These are phyloP conservation scores for Tenthredo livida DNA, from an alignment of 2,888 invertebrate genomes.

Conservation along the genomic window DNA sequence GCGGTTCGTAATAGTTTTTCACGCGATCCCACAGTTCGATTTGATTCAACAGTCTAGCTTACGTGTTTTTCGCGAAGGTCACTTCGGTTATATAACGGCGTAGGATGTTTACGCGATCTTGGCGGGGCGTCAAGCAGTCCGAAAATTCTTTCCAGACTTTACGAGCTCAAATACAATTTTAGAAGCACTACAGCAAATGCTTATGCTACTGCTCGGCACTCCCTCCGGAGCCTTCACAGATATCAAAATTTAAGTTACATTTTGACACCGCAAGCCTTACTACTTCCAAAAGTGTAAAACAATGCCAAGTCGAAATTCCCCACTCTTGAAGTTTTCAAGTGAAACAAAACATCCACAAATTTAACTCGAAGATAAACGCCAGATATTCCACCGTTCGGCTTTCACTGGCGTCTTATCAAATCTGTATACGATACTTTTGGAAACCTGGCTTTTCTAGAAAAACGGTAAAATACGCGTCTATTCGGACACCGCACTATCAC, in stretches of 20 bases:
- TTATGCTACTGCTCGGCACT: background rate
- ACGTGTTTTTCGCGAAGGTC: conserved; percentile 8
- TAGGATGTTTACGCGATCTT: conserved; percentile 42
- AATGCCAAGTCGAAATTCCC: background rate
- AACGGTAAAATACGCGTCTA: background rate
- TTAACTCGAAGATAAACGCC: background rate
- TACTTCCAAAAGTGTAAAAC: background rate
- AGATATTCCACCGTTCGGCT: background rate
- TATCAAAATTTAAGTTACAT: conserved; percentile 13
- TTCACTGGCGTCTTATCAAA: background rate
- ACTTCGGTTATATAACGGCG: conserved; percentile 25
- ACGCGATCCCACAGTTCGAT: background rate
- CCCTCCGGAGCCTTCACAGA: background rate
- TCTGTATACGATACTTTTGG: background rate
- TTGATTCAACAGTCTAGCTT: background rate
- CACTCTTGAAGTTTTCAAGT: background rate
- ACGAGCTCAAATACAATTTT: conserved; percentile 34
- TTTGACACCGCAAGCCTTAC: conserved; percentile 12
- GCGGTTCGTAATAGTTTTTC: background rate
- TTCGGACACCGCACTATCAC: conserved; percentile 14
- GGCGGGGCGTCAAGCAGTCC: conserved; percentile 44
- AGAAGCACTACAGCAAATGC: background rate
- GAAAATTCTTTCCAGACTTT: conserved; percentile 42
- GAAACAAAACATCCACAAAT: background rate
- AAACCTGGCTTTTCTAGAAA: background rate